Percentiles rank a stretch among this genome's conserved stretches.
Conservation (phyloP, 2,888 invertebrate species). For the Enoplolaimus lenunculus region DNA sequence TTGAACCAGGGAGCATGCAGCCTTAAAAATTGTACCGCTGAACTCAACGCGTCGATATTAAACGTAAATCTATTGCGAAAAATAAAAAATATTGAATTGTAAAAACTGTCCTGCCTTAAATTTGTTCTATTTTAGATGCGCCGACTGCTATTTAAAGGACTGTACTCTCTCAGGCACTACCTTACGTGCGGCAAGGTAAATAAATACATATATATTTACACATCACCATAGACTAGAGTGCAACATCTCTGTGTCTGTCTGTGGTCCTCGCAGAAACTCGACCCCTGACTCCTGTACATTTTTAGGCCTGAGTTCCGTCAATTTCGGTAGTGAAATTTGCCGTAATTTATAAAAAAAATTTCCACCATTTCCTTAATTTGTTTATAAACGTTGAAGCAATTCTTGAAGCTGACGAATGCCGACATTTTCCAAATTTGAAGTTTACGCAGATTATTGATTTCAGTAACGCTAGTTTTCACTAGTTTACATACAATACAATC, state of each 20-base stretch:
- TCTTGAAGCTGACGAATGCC: not conserved
- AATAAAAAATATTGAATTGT: not conserved
- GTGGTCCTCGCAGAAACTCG: too few relatives aligned
- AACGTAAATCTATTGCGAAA: constrained; percentile 1
- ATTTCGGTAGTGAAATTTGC: not conserved
- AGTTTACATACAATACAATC: too few relatives aligned
- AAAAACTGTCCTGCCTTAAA: not conserved
- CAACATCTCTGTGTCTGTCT: too few relatives aligned
- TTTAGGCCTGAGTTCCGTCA: too few relatives aligned
- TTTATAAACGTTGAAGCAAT: not conserved
- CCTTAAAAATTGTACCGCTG: too few relatives aligned
- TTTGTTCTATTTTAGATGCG: not conserved
- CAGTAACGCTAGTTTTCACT: too few relatives aligned
- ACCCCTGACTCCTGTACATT: too few relatives aligned
- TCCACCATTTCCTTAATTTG: not conserved
- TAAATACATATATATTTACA: not conserved
- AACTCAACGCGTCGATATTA: too few relatives aligned
- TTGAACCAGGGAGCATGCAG: too few relatives aligned
- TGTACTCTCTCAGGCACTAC: not conserved
- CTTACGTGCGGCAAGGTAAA: not conserved
- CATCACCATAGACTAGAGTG: too few relatives aligned
- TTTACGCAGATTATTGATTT: too few relatives aligned
- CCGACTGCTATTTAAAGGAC: not conserved
- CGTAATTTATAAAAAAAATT: not conserved
- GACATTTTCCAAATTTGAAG: too few relatives aligned